These are phyloP conservation scores for Ooceraea biroi DNA, from an alignment of 1,140 invertebrate genomes.

Conservation along the genomic window DNA sequence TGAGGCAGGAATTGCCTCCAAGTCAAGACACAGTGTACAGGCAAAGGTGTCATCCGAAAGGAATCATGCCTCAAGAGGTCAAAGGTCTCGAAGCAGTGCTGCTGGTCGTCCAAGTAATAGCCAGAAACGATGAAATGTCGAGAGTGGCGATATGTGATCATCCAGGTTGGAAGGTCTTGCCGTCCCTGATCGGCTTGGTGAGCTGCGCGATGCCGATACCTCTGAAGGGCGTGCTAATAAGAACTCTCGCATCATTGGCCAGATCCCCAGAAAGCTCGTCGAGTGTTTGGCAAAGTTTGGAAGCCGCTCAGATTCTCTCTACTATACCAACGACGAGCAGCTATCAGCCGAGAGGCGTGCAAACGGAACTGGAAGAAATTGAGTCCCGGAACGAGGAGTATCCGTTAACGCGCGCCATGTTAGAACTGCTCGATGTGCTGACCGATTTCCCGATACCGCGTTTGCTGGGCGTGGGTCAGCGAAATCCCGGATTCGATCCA, in stretches of 20 bases:
- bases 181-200: conserved; percentile 93
- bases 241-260: conserved; percentile 92
- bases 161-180: conserved; percentile 93
- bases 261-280: conserved; percentile 91
- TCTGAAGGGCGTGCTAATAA: conserved; percentile 94
- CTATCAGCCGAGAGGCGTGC: conserved; percentile 90
- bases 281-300: conserved; percentile 94
- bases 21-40: conserved; percentile 89
- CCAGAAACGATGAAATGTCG: conserved; percentile 92
- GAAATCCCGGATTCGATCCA: conserved; percentile 95
- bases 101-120: conserved; percentile 91
- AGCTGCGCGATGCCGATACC: conserved; percentile 94
- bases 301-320: conserved; percentile 93
- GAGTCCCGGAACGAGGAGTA: conserved; percentile 96
- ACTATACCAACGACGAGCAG: conserved; percentile 89
- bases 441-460: conserved; percentile 92
- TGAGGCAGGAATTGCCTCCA: conserved; percentile 90
- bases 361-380: conserved; percentile 91
- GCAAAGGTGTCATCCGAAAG: conserved; percentile 87
- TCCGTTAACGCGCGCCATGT: conserved; percentile 93
- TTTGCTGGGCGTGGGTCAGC: conserved; percentile 92
- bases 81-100: conserved; percentile 94
- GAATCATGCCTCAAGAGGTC: conserved; percentile 94
- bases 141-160: conserved; percentile 94
- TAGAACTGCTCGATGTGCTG: conserved; percentile 92